Percentiles rank a stretch among this genome's conserved stretches.
These are phyloP conservation scores for Mylabris sibirica DNA, from an alignment of 2,888 invertebrate species.

Conservation along the genomic window DNA sequence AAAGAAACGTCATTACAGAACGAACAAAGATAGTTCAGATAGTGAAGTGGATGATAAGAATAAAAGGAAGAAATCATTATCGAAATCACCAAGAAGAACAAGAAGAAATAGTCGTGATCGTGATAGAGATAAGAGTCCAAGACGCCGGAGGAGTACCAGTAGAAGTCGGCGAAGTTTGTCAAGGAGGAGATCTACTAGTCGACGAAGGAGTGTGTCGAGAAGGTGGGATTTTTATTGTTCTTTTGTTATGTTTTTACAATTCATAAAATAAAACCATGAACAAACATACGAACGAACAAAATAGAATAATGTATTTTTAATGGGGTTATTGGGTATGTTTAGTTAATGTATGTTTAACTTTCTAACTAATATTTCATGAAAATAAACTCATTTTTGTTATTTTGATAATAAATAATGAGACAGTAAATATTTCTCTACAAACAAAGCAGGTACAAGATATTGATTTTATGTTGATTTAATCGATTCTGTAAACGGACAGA, in stretches of 20 bases:
- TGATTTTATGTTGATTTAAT: background rate
- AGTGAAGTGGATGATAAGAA: constrained; percentile 58
- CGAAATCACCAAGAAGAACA: constrained; percentile 50
- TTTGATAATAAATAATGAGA: background rate
- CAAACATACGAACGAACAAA: constrained; percentile 9
- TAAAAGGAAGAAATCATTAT: constrained; percentile 53
- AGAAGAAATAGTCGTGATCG: constrained; percentile 49
- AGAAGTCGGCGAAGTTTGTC: constrained; percentile 52
- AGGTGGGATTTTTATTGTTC: constrained; percentile 47
- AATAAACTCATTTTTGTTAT: background rate
- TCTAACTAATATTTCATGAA: background rate
- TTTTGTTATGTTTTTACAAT: constrained; percentile 12
- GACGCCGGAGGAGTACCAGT: constrained; percentile 58
- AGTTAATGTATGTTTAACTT: background rate
- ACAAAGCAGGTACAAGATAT: background rate
- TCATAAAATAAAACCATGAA: background rate
- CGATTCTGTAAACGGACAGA: background rate
- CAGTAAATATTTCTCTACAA: background rate
- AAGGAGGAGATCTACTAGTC: constrained; percentile 52
- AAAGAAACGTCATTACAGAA: constrained; percentile 88
- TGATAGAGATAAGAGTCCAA: constrained; percentile 61
- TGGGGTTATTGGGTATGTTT: constrained; percentile 20
- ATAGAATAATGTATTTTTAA: constrained; percentile 9
- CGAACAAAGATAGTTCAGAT: constrained; percentile 75
- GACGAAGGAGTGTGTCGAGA: constrained; percentile 58